Percentiles rank a stretch among this genome's conserved stretches.
These are phyloP conservation scores for Mycalesis mineus DNA, from an alignment of 2,888 invertebrate genomes.

Conservation along the genomic window DNA sequence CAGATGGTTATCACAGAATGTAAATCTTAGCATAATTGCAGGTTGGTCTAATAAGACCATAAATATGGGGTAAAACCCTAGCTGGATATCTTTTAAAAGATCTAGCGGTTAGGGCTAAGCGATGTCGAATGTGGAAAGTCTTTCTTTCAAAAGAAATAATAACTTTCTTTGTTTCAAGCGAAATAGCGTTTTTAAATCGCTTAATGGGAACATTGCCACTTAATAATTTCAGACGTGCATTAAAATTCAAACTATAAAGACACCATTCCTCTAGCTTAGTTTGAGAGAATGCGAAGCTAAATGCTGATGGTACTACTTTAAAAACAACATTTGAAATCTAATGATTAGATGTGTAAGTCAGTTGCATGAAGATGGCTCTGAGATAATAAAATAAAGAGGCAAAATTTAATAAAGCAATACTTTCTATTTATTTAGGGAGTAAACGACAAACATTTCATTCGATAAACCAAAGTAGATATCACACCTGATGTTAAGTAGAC, in stretches of 20 bases:
- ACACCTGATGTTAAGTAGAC: too few relatives aligned
- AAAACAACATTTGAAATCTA: too few relatives aligned
- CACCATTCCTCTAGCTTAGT: background rate
- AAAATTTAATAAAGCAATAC: too few relatives aligned
- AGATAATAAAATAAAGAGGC: too few relatives aligned
- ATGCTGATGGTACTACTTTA: too few relatives aligned
- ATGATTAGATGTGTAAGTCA: too few relatives aligned
- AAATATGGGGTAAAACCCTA: background rate
- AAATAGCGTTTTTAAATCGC: background rate
- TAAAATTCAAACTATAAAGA: constrained; percentile 3
- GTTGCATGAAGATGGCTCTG: too few relatives aligned
- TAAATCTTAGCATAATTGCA: constrained; percentile 7
- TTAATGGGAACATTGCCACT: background rate
- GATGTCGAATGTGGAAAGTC: background rate
- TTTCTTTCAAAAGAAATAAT: background rate
- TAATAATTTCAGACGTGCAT: constrained; percentile 6
- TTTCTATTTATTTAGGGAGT: too few relatives aligned
- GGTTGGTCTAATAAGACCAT: constrained; percentile 6
- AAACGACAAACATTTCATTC: too few relatives aligned
- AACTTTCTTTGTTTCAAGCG: background rate
- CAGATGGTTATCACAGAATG: constrained; percentile 6
- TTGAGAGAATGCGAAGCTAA: too few relatives aligned
- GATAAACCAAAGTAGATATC: too few relatives aligned
- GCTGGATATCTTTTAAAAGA: background rate
- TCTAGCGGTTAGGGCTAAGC: background rate